phyloP scores from a whole-genome alignment of 2,797 vertebrate genomes.

The Prunella strophiata region DNA sequence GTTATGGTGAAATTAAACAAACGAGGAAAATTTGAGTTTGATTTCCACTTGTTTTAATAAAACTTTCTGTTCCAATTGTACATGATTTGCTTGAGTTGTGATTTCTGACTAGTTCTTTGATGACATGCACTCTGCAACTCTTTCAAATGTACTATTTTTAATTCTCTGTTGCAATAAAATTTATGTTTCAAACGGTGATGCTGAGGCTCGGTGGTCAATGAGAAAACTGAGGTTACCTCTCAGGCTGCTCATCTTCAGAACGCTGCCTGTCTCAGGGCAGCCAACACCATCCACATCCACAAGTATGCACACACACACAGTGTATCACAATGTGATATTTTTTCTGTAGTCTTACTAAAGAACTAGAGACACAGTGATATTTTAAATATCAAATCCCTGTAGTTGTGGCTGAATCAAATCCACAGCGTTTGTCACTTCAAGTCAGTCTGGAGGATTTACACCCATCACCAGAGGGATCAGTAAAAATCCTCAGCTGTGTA shows the following conservation, averaged over 20 bases:
- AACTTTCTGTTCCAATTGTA: constrained; percentile 80
- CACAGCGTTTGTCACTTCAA: rapidly evolving
- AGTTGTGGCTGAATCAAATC: background rate
- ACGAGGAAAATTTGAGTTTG: constrained; percentile 61
- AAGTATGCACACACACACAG: rapidly evolving
- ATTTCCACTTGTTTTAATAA: constrained; percentile 78
- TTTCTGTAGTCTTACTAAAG: background rate
- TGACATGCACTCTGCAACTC: constrained; percentile 37
- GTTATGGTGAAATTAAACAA: constrained; percentile 76
- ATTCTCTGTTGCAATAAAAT: constrained; percentile 88
- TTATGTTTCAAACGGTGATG: constrained; percentile 79
- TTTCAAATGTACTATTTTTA: constrained; percentile 83
- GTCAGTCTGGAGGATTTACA: background rate
- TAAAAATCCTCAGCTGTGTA: background rate
- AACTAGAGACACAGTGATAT: background rate
- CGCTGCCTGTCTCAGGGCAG: background rate
- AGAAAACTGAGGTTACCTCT: background rate
- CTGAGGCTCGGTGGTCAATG: constrained; percentile 51
- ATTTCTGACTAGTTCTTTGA: constrained; percentile 69
- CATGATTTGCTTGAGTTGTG: constrained; percentile 71
- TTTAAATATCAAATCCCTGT: background rate
- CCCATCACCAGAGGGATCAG: background rate
- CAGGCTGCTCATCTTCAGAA: background rate
- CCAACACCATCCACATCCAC: background rate
- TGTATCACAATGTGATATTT: background rate